Evolutionary conservation across 2,888 invertebrate species (phyloP).

Genomic region (Encarsia formosa): DNA sequence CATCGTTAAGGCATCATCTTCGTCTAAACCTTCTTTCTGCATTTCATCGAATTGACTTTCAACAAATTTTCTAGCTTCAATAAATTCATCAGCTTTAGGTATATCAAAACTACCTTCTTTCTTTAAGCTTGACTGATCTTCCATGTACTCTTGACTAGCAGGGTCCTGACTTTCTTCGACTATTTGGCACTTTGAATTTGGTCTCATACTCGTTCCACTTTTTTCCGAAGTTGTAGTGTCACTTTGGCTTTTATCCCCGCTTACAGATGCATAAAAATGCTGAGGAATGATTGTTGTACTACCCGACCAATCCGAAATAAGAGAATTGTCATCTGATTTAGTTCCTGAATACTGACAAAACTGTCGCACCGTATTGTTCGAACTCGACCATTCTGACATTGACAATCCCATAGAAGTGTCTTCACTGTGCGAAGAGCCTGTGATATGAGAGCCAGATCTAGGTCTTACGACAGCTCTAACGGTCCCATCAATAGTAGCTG

Average conservation of each 20-base stretch:
- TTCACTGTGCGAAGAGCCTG: conserved; percentile 83
- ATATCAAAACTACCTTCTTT: conserved; percentile 18
- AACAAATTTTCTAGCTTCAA: conserved; percentile 43
- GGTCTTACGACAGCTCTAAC: conserved; percentile 75
- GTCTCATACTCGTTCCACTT: conserved; percentile 45
- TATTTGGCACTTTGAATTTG: conserved; percentile 44
- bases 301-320: conserved; percentile 79
- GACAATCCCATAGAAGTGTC: conserved; percentile 83
- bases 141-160: conserved; percentile 1
- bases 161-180: conserved; percentile 30
- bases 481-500: conserved; percentile 74
- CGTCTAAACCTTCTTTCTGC: conserved; percentile 34
- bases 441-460: conserved; percentile 64
- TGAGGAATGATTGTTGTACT: conserved; percentile 71
- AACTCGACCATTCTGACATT: conserved; percentile 84
- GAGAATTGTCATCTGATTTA: conserved; percentile 75
- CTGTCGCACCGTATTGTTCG: conserved; percentile 78
- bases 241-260: conserved; percentile 46
- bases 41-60: conserved; percentile 45
- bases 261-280: conserved; percentile 39
- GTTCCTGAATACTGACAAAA: conserved; percentile 63
- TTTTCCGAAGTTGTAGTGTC: conserved; percentile 48
- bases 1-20: conserved; percentile 25
- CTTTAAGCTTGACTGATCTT: conserved; percentile 1
- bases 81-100: conserved; percentile 35